A percentile compares a stretch with the other conserved stretches of the same genome.
These are phyloP conservation scores for Artibeus jamaicensis DNA, from an alignment of 2,797 vertebrate species.

Conservation along the genomic window DNA sequence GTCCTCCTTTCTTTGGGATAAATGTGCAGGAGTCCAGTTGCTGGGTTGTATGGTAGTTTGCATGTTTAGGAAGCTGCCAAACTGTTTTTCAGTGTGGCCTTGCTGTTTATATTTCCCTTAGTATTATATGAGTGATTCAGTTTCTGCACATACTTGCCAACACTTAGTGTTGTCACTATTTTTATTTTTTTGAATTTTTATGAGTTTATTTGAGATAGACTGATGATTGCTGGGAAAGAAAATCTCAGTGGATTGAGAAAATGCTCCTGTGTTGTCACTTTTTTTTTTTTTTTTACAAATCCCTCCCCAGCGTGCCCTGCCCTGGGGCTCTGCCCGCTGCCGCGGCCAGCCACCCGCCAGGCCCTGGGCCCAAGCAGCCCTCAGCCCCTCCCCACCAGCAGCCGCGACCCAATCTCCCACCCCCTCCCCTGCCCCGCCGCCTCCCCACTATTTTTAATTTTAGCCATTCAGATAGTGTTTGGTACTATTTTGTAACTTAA, in stretches of 20 bases:
- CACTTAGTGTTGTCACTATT: background rate
- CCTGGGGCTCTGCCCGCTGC: too few relatives aligned
- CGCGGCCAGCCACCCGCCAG: too few relatives aligned
- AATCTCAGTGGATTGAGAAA: background rate
- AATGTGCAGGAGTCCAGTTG: background rate
- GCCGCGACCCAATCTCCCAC: too few relatives aligned
- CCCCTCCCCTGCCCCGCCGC: too few relatives aligned
- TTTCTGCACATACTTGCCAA: background rate
- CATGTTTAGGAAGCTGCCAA: background rate
- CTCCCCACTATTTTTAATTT: slow-evolving; percentile 25
- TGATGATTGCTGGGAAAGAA: background rate
- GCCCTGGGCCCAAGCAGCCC: too few relatives aligned
- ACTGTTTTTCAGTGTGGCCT: background rate
- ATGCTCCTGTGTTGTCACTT: background rate
- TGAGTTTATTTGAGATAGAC: background rate
- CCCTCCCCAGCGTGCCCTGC: too few relatives aligned
- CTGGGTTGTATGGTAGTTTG: background rate
- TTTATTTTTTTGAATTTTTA: background rate
- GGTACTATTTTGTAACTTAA: background rate
- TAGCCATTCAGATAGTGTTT: background rate
- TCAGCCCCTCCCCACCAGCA: too few relatives aligned
- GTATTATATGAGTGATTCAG: background rate
- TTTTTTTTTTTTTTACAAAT: background rate
- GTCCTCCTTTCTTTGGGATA: background rate
- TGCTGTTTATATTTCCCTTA: background rate